Conservation (phyloP, 2,113 vertebrate genomes). For the Xiphorhynchus elegans region DNA sequence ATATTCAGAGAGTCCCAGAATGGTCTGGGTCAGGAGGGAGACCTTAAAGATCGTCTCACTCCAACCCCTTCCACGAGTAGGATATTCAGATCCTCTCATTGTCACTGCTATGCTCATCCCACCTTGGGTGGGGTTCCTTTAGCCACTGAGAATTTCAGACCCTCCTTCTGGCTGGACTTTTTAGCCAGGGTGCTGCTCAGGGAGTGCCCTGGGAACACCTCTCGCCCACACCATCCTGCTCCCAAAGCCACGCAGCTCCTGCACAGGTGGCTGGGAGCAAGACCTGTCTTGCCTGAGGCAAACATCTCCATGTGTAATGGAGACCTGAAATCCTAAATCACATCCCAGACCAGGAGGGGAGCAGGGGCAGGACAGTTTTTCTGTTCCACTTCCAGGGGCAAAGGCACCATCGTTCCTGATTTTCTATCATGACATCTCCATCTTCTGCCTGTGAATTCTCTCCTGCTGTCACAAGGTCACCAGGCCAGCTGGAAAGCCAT, state of each 20-base stretch:
- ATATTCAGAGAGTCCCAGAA: background rate
- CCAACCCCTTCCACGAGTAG: background rate
- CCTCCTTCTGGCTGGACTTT: rapidly evolving
- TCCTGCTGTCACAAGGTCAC: background rate
- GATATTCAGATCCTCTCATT: background rate
- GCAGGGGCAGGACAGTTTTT: background rate
- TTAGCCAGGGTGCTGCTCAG: background rate
- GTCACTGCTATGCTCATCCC: background rate
- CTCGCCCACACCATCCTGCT: background rate
- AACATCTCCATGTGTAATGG: background rate
- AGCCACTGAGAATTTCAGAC: background rate
- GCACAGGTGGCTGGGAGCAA: background rate
- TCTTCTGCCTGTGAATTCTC: background rate
- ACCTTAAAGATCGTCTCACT: background rate
- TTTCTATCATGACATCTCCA: background rate
- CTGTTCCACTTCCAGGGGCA: background rate
- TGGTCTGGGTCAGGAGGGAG: no score
- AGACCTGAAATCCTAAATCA: background rate
- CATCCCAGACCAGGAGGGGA: rapidly evolving
- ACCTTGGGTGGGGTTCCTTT: background rate
- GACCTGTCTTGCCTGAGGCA: background rate
- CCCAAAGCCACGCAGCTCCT: background rate
- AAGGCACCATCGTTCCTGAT: background rate
- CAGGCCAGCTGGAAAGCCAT: background rate
- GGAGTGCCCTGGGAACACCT: background rate